phyloP scores from a whole-genome alignment of 2,797 vertebrate genomes.

The Enteromius argenteus region DNA sequence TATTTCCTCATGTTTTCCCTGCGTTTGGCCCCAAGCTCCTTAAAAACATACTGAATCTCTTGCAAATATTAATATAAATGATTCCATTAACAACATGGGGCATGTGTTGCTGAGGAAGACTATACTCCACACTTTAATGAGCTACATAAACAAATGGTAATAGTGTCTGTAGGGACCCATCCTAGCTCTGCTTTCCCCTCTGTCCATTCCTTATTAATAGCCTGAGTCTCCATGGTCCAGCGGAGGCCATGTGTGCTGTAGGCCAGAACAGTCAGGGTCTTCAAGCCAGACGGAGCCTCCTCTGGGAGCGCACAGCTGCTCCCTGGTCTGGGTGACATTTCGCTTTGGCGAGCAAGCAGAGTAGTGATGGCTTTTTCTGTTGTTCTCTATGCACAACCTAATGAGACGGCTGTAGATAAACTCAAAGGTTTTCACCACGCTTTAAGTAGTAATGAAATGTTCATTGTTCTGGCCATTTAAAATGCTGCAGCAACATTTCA shows the following conservation, averaged over 20 bases:
- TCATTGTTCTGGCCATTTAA: conserved; percentile 14
- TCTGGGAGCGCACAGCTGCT: conserved; percentile 72
- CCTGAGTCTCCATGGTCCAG: conserved; percentile 75
- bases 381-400: conserved; percentile 69
- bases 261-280: conserved; percentile 76
- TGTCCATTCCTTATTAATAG: conserved; percentile 75
- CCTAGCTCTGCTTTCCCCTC: conserved; percentile 66
- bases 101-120: conserved; percentile 18
- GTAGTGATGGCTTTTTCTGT: conserved; percentile 72
- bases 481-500: not conserved
- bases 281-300: conserved; percentile 70
- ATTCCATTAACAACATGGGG: conserved; percentile 27
- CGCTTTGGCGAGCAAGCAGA: conserved; percentile 63
- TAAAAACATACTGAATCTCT: conserved; percentile 30
- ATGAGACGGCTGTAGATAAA: conserved; percentile 57
- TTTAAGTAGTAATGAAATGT: conserved; percentile 25
- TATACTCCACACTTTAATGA: conserved; percentile 45
- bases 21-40: conserved; percentile 29
- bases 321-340: conserved; percentile 72
- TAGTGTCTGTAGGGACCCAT: conserved; percentile 44
- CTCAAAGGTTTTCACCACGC: conserved; percentile 62
- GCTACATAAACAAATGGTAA: conserved; percentile 54
- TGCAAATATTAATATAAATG: conserved; percentile 36
- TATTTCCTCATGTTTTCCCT: conserved; percentile 50
- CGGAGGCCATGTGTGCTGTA: conserved; percentile 69